Evolutionary conservation across 2,888 invertebrate genomes (phyloP).

Genomic region (Drosophila pegasa): DNA sequence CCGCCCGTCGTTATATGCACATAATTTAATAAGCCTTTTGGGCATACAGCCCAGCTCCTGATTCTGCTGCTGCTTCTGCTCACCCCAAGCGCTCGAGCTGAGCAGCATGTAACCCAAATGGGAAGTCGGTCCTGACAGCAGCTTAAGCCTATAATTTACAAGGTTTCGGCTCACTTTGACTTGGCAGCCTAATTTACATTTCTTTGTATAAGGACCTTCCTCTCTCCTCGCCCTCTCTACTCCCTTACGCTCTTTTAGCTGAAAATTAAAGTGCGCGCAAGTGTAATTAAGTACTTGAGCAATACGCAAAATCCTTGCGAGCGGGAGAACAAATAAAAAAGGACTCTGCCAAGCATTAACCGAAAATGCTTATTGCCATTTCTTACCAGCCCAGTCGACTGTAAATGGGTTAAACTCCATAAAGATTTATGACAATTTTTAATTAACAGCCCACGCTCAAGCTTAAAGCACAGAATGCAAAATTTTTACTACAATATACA

Average conservation of each 20-base stretch:
- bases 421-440: conserved; percentile 77
- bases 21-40: conserved; percentile 74
- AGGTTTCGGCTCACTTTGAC: conserved; percentile 72
- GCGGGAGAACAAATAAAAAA: conserved; percentile 14
- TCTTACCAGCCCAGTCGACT: conserved; percentile 64
- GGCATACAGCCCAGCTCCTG: neutral
- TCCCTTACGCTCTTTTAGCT: conserved; percentile 32
- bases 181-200: conserved; percentile 66
- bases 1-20: conserved; percentile 44
- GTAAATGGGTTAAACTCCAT: conserved; percentile 73
- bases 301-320: conserved; percentile 60
- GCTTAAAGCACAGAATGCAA: conserved; percentile 20
- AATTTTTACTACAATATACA: conserved; percentile 14
- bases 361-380: conserved; percentile 64
- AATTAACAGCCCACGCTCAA: conserved; percentile 57
- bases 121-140: conserved; percentile 24
- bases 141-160: conserved; percentile 80
- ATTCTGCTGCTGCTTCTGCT: neutral
- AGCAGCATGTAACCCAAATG: conserved; percentile 64
- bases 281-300: conserved; percentile 79
- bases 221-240: neutral
- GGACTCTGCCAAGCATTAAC: conserved; percentile 40
- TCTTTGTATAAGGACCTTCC: conserved; percentile 32
- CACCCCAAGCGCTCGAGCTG: conserved; percentile 12
- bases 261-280: conserved; percentile 79